phyloP scores from a whole-genome alignment of 2,888 invertebrate species.

The Clostera curtula region DNA sequence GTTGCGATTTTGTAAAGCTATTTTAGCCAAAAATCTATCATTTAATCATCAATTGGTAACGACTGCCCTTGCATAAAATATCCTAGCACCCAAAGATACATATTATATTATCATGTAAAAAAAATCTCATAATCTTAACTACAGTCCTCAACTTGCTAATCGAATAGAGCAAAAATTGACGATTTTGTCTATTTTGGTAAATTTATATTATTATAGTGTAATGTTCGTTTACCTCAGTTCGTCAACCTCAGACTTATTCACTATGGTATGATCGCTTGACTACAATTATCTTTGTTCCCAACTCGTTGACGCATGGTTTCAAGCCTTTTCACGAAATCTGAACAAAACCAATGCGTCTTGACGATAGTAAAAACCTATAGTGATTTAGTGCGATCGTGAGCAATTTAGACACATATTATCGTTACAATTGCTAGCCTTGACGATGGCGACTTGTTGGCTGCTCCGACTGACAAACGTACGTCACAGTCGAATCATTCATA shows the following conservation, averaged over 20 bases:
- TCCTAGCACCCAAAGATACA: too few species aligned
- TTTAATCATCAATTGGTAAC: too few species aligned
- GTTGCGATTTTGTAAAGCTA: too few species aligned
- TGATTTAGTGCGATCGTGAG: slow-evolving; percentile 9
- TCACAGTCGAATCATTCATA: slow-evolving; percentile 39
- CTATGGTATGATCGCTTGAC: slow-evolving; percentile 8
- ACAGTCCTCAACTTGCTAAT: too few species aligned
- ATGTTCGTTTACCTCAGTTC: too few species aligned
- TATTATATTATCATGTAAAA: too few species aligned
- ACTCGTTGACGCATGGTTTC: slow-evolving; percentile 6
- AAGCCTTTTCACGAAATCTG: slow-evolving; percentile 7
- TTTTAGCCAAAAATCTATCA: too few species aligned
- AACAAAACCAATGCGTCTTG: slow-evolving; percentile 2
- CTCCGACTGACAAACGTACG: slow-evolving; percentile 30
- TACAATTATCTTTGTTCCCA: slow-evolving; percentile 15
- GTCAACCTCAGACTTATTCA: slow-evolving; percentile 4
- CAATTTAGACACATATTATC: slow-evolving; percentile 19
- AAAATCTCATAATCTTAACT: too few species aligned
- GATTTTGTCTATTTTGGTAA: too few species aligned
- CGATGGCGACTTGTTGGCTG: slow-evolving; percentile 39
- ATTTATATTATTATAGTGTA: too few species aligned
- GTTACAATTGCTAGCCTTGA: slow-evolving; percentile 37
- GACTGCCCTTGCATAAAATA: too few species aligned
- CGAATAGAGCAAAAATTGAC: too few species aligned
- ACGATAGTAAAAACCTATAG: slow-evolving; percentile 4